Conservation (phyloP, 2,797 vertebrate genomes). For the Chloroceryle inda region DNA sequence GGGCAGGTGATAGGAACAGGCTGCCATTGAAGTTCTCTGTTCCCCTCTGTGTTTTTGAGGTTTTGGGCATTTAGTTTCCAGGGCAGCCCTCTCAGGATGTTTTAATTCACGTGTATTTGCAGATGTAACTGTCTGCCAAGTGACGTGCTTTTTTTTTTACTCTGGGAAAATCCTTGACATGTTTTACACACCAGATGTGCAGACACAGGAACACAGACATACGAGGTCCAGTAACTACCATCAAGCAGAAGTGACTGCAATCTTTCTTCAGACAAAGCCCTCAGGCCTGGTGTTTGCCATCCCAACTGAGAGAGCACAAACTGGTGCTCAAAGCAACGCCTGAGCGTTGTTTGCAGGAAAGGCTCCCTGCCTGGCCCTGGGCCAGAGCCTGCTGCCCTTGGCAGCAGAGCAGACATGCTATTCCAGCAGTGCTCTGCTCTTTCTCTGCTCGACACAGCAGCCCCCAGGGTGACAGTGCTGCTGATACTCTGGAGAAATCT, state of each 20-base stretch:
- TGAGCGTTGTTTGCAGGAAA: background rate
- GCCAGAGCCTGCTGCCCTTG: background rate
- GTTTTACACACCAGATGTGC: background rate
- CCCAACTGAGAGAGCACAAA: background rate
- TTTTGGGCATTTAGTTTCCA: background rate
- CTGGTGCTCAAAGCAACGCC: rapidly evolving
- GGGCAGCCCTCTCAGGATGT: background rate
- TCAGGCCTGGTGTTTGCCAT: rapidly evolving
- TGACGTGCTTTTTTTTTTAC: background rate
- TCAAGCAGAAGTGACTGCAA: rapidly evolving
- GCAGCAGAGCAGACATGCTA: rapidly evolving
- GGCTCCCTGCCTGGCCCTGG: rapidly evolving
- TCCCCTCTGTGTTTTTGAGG: background rate
- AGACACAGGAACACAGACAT: background rate
- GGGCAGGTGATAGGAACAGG: rapidly evolving
- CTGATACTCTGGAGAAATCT: background rate
- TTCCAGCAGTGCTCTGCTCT: background rate
- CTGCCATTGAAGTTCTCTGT: rapidly evolving
- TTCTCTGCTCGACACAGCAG: background rate
- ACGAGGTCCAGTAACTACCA: background rate
- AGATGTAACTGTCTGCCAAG: background rate
- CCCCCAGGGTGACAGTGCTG: background rate
- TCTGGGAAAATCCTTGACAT: background rate
- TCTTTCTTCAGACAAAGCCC: background rate
- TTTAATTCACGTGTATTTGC: background rate